Evolutionary conservation across 2,797 vertebrate species (phyloP).

Genomic region (Sylvilagus floridanus): DNA sequence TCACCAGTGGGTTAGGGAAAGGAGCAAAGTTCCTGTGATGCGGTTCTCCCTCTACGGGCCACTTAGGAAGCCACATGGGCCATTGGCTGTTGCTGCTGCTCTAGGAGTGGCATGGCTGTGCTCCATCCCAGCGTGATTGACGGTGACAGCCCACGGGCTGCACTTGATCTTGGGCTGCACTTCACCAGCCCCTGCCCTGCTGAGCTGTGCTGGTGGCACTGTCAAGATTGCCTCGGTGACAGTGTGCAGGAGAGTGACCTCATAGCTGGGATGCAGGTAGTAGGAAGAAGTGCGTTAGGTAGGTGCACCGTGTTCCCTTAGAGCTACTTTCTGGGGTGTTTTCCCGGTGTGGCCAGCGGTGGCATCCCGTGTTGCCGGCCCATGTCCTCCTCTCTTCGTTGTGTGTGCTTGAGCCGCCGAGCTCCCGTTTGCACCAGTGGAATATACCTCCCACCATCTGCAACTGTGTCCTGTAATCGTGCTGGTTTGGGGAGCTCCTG

Average conservation of each 20-base stretch:
- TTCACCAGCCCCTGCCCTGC: fast-evolving
- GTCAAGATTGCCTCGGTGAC: not conserved
- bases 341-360: not conserved
- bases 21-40: not conserved
- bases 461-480: too few relatives aligned
- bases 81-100: fast-evolving
- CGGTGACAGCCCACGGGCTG: not conserved
- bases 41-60: not conserved
- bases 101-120: not conserved
- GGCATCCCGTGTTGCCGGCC: not conserved
- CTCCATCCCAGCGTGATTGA: not conserved
- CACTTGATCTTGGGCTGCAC: not conserved
- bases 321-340: not conserved
- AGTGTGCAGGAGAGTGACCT: not conserved
- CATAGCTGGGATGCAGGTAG: not conserved
- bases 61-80: not conserved
- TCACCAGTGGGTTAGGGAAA: not conserved
- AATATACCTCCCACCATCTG: too few relatives aligned
- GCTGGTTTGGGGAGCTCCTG: not conserved
- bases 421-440: too few relatives aligned
- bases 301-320: fast-evolving
- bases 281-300: not conserved
- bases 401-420: not conserved
- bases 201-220: not conserved
- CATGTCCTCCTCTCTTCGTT: not conserved